Base-by-base conservation (phyloP, 2,888 invertebrate genomes). In the Nomada flava region DNA sequence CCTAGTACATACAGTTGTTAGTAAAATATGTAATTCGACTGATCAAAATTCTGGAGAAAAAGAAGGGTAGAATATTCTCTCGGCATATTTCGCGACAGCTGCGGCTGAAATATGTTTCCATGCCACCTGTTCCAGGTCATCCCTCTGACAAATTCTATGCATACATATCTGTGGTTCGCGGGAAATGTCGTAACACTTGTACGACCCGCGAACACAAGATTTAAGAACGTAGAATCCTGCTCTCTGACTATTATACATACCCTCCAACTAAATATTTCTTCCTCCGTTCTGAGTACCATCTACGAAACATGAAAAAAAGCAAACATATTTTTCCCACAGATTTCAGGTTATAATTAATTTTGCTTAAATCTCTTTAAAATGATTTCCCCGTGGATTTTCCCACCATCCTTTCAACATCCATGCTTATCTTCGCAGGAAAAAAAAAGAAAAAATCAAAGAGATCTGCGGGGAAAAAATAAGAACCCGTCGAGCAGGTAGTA, bases 151-250 rank as follows among this genome's bases (percentile, higher is more conserved):
- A 72, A 65, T 59, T 20, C 18, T 13, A n/a, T 15, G n/a, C 55
- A 36, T 36, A 36, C 36, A 36, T 36, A 7, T 36, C 13, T 55
- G 13, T n/a, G 36, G 13, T 20, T 63, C 15, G 2, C 42, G 26
- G 26, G 42, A 44, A 64, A 50, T 42, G 13, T 36, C 44, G 44
- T 10, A 7, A 42, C 36, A 9, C 4, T 55, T 15, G 11, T 15
- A 13, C 23, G n/a, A 15, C 57, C 36, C 64, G 44, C 29, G 47
- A 29, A 36, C 73, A 62, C 62, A 57, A 52, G 44, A 69, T 55
- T 52, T 44, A 20, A 20, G 44, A n/a, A 13, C 20, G 29, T 20
- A 60, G 42, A n/a, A 75, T 42, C 52, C 9, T 44, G 42, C 13
- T 36, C 7, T 1, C 36, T 7, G 36, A 36, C 7, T 36, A 36